These are phyloP conservation scores for Leptobrachium leishanense DNA, from an alignment of 2,113 vertebrate species.

Conservation along the genomic window DNA sequence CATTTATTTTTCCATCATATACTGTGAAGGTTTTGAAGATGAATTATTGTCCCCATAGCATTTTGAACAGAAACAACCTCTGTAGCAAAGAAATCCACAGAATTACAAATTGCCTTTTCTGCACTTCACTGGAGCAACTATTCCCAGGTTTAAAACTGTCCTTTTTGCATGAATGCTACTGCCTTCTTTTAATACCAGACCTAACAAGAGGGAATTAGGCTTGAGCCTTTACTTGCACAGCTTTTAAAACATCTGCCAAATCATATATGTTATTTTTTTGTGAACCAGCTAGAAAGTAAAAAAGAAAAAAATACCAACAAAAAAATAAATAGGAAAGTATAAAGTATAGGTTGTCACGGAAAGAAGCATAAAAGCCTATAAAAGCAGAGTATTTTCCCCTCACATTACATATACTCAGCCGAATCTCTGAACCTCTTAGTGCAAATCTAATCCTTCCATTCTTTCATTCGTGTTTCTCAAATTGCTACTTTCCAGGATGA, in stretches of 20 bases:
- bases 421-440: conserved; percentile 7
- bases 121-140: conserved; percentile 40
- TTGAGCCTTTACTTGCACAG: conserved; percentile 24
- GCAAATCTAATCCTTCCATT: conserved; percentile 4
- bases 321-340: conserved; percentile 4
- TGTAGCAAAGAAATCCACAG: conserved; percentile 39
- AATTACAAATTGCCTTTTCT: conserved; percentile 48
- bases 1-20: conserved; percentile 7
- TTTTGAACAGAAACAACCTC: conserved; percentile 27
- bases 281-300: background rate
- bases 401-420: conserved; percentile 6
- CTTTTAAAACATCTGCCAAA: conserved; percentile 24
- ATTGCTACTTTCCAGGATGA: conserved; percentile 12
- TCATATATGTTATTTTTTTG: conserved; percentile 1
- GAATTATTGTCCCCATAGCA: conserved; percentile 44
- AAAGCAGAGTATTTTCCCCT: conserved; percentile 9
- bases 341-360: background rate
- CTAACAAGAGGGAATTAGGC: conserved; percentile 48
- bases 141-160: conserved; percentile 46
- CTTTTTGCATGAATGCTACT: conserved; percentile 46
- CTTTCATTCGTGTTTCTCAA: background rate
- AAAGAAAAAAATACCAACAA: background rate
- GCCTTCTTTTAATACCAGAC: conserved; percentile 41
- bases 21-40: conserved; percentile 33
- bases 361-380: conserved; percentile 13